Base-by-base conservation (phyloP, 2,113 vertebrate species). In the Burhinus bistriatus region DNA sequence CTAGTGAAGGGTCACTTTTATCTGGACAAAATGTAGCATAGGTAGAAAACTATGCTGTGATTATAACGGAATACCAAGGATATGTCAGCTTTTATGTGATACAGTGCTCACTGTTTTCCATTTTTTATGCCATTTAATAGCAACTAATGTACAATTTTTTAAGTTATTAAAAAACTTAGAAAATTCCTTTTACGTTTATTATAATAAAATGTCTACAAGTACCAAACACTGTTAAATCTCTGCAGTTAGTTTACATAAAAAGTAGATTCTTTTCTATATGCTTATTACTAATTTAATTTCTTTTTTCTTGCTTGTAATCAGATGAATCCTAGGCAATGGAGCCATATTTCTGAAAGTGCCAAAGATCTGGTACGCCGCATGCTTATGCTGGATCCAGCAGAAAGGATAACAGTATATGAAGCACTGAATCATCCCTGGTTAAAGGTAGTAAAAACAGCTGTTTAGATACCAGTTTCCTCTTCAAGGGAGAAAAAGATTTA, bases 311-410 rank as follows among this genome's bases (percentile, higher is more conserved):
- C 40, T 69, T 47, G 68, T 71, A 64, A 77, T 68, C 95, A 99
- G 99, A 99, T 99, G 99, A 99, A 99, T 97, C 99, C 99, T 3
- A 98, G 99, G 90, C 99, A 99, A 83, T 99, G 99, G 99, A 98
- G 98, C 98, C 99, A 99, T 98, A 99, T 99, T 97, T 99, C 99
- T 26, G 99, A 99, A 98, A 99, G 99, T 97, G 99, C 99, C 98
- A 99, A 99, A 98, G 99, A 99, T 91, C 98, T 99, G 97, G 99
- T 99, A 79, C 98, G 99, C 21, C 99, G 99, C 94, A 99, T 99
- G 99, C 98, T 99, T 94, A 99, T 99, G 99, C 98, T 99, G 98
- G 99, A 99, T 95, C 99, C 99, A 23, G 99, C 99, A 22, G 99
- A 99, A 98, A 99, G 99, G 92, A 99, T 99, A 99, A 99, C 99